Conservation (phyloP, 92 coral and sea anemone species). For the Diadumene lineata region DNA sequence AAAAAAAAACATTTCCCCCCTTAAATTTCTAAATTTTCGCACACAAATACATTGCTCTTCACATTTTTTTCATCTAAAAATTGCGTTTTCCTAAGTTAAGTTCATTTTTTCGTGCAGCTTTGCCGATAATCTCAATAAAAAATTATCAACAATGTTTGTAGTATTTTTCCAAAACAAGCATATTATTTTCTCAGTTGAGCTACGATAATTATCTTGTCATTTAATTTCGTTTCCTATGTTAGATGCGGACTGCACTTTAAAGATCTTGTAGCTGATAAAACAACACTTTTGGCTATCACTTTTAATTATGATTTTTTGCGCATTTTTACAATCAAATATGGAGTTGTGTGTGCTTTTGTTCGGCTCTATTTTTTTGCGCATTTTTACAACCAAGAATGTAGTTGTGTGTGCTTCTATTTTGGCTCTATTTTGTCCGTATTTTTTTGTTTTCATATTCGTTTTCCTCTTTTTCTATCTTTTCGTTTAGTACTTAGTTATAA, state of each 20-base stretch:
- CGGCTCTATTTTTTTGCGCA: not conserved
- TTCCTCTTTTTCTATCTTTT: no score
- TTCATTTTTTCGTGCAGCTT: not conserved
- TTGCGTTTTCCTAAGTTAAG: no score
- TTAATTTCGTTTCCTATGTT: not conserved
- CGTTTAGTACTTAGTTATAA: no score
- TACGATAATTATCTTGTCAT: not conserved
- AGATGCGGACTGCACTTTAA: not conserved
- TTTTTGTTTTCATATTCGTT: no score
- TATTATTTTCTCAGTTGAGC: not conserved
- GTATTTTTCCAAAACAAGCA: not conserved
- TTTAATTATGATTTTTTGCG: not conserved
- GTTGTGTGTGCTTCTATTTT: no score
- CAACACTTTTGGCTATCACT: not conserved
- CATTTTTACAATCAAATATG: no score
- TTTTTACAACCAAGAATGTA: no score
- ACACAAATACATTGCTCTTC: no score
- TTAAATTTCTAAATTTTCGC: no score
- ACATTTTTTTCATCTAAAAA: no score
- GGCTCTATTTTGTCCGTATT: not conserved
- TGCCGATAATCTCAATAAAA: not conserved
- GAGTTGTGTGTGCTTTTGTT: no score
- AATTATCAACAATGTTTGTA: not conserved
- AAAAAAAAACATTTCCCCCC: no score
- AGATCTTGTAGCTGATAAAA: not conserved